Base-by-base conservation (phyloP, 2,113 vertebrate genomes). In the Platysternon megacephalum region DNA sequence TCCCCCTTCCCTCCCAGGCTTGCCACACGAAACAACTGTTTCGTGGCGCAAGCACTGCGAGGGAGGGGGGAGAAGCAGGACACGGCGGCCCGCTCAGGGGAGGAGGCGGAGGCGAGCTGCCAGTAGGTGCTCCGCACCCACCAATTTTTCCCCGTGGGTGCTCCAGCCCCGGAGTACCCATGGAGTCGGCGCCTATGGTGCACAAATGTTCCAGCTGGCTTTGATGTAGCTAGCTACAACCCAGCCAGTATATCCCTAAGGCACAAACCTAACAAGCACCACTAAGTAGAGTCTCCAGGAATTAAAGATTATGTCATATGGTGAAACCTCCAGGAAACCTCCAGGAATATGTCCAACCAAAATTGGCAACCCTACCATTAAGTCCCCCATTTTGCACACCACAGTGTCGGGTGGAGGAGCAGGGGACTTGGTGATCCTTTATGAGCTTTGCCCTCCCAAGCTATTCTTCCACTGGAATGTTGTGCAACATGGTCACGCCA, bases 191-290 rank as follows among this genome's bases (percentile, higher is more conserved):
- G 44, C 44, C 44, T 46, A 46, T 46, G 44, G 52, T 82, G 44
- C 79, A 86, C 51, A 56, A 76, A 91, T 86, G 89, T 91, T 91
- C 78, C 74, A 76, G 58, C 14, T 55, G 65, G 76, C 55, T 82
- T 91, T 68, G 35, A 78, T 29, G 19, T 87, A 48, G 72, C 79
- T 79, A 58, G 80, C 68, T 81, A 72, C 35, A 79, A 51, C 32
- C 53, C 90, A 83, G 19, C 19, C 4, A 1, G 6, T 5, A 11
- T 39, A 56, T 89, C 72, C 39, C 0, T 55, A 29, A 79, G 32
- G 53, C 10, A 5, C 83, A 81, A 80, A 94, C 22, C 82, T 92
- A 92, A 65, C 83, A 78, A 7, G n/a, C 87, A 42, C 11, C 94
- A 22, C 58, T 12, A 35, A 32, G 12, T 61, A 16, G 19, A 22